Conservation (phyloP, 2,797 vertebrate genomes). For the Sardinella longiceps region DNA sequence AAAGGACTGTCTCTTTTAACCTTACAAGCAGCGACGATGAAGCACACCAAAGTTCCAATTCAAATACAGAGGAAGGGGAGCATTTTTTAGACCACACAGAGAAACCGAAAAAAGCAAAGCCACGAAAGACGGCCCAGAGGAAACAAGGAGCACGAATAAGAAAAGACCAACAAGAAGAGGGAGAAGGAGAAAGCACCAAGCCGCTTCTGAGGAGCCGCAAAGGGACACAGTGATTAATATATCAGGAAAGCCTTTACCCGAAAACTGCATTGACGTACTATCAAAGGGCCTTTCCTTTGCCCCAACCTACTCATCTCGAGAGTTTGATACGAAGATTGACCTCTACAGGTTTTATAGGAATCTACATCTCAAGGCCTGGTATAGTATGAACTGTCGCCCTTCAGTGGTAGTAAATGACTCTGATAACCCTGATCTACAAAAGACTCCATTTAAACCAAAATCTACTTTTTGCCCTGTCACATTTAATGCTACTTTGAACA, state of each 20-base stretch:
- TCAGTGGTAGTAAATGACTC: not conserved
- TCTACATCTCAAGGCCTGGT: conserved; percentile 18
- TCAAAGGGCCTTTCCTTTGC: not conserved
- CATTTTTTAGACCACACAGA: too few species aligned
- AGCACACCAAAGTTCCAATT: too few species aligned
- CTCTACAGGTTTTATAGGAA: not conserved
- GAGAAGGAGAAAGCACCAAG: not conserved
- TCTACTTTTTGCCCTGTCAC: not conserved
- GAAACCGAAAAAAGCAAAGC: too few species aligned
- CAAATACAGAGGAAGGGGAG: too few species aligned
- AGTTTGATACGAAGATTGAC: conserved; percentile 15
- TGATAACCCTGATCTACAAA: not conserved
- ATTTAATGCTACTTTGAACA: not conserved
- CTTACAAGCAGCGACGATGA: too few species aligned
- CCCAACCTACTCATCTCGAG: not conserved
- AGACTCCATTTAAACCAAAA: not conserved
- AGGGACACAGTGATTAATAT: not conserved
- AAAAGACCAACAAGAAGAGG: not conserved
- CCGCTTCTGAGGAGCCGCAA: not conserved
- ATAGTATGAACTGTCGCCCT: not conserved
- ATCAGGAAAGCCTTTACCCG: not conserved
- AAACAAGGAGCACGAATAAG: not conserved
- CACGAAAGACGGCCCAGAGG: too few species aligned
- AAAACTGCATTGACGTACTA: not conserved
- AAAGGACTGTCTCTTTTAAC: too few species aligned